Base-by-base conservation (phyloP, 2,113 vertebrate genomes). In the Tragelaphus strepsiceros region DNA sequence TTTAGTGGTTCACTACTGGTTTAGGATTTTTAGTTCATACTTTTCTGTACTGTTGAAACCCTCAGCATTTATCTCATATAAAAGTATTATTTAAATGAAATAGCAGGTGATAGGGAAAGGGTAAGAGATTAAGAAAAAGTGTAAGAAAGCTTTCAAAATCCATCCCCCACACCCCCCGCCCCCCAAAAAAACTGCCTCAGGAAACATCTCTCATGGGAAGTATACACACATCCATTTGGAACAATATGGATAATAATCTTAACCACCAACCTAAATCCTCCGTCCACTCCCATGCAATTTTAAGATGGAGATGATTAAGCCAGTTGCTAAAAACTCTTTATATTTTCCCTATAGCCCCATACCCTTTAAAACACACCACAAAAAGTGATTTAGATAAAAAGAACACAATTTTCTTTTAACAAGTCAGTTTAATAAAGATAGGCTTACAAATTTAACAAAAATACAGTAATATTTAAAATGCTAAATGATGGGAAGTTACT, bases 371-470 rank as follows among this genome's bases (percentile, higher is more conserved):
- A 39, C 62, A 91, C 3, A 86, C n/a, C 56, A 58, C 19, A 21
- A 35, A 26, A 77, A 90, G 2, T 80, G 46, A 59, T 32, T 91
- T 86, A 81, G 12, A 30, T 35, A 2, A 35, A 89, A 91, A 97
- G 24, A 88, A 96, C 8, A 90, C 1, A 53, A 28, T n/a, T 28
- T 61, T 64, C 49, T 28, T 43, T 28, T 5, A 19, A 43, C 5
- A 62, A 86, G 35, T 87, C 54, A 35, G 9, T 87, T 96, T 83
- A 96, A 64, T 95, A 87, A 94, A 78, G 22, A 92, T 21, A 87
- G n/a, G 58, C 7, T 94, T 95, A 91, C 16, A 94, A 94, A 84
- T 49, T 83, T 24, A 89, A 94, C 54, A 96, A 54, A 85, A 67
- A 35, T 17, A 77, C 2, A 64, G 16, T 62, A 62, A 59, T 92